Conservation (phyloP, 2,113 vertebrate species). For the Setophaga petechia region DNA sequence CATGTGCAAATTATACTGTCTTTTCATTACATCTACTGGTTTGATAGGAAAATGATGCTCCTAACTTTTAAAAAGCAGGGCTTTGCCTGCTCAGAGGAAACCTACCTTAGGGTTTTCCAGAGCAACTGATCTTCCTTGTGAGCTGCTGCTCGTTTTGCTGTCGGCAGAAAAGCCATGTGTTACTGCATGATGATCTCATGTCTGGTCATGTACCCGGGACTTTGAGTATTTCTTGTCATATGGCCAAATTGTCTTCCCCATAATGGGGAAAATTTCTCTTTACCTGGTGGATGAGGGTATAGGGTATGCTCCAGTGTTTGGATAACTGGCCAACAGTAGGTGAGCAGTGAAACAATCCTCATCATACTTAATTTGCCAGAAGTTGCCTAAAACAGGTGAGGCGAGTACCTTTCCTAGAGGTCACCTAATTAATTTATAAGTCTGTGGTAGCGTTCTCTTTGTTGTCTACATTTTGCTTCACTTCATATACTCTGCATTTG, state of each 20-base stretch:
- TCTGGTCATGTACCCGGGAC: neutral
- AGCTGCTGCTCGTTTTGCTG: neutral
- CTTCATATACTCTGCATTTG: neutral
- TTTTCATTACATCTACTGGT: neutral
- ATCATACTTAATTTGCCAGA: neutral
- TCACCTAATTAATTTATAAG: neutral
- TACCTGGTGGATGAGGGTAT: neutral
- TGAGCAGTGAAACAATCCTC: neutral
- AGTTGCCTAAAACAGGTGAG: neutral
- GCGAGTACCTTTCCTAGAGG: neutral
- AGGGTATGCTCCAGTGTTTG: neutral
- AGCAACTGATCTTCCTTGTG: neutral
- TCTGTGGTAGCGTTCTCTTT: neutral
- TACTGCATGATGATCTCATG: neutral
- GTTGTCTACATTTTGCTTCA: neutral
- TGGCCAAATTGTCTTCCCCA: neutral
- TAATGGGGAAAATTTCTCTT: neutral
- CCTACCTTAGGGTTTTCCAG: neutral
- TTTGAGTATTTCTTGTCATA: neutral
- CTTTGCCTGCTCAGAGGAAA: neutral
- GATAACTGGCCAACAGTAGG: neutral
- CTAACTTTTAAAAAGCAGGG: neutral
- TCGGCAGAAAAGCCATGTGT: neutral
- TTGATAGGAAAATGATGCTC: neutral
- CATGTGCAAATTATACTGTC: neutral